A percentile compares a stretch with the other conserved stretches of the same genome.
Conservation (phyloP, 1,140 invertebrate species). For the Panulirus ornatus region DNA sequence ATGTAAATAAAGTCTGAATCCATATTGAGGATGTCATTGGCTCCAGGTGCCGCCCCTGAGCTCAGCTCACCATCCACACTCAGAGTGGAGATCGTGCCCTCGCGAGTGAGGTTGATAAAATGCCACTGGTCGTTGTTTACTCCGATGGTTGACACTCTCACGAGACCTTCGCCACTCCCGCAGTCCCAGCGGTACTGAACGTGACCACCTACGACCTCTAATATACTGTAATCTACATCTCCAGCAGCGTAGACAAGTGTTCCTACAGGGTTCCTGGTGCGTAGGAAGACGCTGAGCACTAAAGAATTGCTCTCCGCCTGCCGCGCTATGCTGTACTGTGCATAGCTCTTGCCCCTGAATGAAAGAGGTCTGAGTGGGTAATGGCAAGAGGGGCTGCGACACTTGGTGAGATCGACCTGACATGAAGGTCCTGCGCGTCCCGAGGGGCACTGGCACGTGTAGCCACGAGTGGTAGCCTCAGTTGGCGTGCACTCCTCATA, state of each 20-base stretch:
- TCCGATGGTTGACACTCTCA: slow-evolving; percentile 85
- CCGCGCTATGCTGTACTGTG: slow-evolving; percentile 85
- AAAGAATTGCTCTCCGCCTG: slow-evolving; percentile 87
- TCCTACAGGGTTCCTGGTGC: slow-evolving; percentile 91
- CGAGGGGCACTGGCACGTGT: slow-evolving; percentile 87
- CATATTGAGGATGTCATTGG: slow-evolving; percentile 90
- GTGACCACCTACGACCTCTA: slow-evolving; percentile 90
- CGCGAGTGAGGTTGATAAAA: slow-evolving; percentile 81
- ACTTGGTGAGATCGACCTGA: slow-evolving; percentile 84
- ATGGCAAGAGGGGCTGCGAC: slow-evolving; percentile 83
- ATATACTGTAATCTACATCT: slow-evolving; percentile 91
- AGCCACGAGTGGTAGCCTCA: slow-evolving; percentile 84
- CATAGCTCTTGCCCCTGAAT: slow-evolving; percentile 91
- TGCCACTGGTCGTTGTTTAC: slow-evolving; percentile 95
- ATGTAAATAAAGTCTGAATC: slow-evolving; percentile 90
- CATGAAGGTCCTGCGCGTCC: slow-evolving; percentile 85
- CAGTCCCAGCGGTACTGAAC: slow-evolving; percentile 94
- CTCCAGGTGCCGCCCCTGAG: slow-evolving; percentile 86
- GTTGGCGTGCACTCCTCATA: slow-evolving; percentile 86
- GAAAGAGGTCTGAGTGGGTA: slow-evolving; percentile 86
- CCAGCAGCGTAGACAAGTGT: slow-evolving; percentile 92
- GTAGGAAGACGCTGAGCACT: slow-evolving; percentile 87
- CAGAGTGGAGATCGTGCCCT: slow-evolving; percentile 70
- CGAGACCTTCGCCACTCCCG: slow-evolving; percentile 92
- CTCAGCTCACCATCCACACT: slow-evolving; percentile 67